Evolutionary conservation across 2,113 vertebrate genomes (phyloP).

Genomic region (Pygoscelis adeliae): DNA sequence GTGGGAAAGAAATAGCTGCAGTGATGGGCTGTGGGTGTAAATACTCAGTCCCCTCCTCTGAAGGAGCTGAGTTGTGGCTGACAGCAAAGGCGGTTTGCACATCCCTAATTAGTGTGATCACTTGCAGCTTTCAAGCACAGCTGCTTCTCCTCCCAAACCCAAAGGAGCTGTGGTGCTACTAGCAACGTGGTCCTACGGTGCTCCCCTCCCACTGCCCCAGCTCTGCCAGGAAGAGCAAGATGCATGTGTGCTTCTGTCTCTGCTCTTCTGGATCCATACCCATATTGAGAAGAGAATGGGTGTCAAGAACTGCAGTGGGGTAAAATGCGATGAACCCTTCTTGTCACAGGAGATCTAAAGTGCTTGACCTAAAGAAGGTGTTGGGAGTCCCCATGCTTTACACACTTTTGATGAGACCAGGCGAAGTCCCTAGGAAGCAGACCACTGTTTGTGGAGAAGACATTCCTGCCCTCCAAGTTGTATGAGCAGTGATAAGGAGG

Average conservation of each 20-base stretch:
- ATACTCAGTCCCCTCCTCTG: neutral
- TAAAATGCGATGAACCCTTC: neutral
- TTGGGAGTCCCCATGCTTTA: neutral
- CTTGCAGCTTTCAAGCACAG: neutral
- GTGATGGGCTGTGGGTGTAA: neutral
- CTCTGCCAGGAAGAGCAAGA: neutral
- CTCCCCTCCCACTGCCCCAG: neutral
- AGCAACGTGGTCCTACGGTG: neutral
- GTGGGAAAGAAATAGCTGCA: neutral
- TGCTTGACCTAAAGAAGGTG: neutral
- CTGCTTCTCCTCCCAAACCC: neutral
- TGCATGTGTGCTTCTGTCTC: neutral
- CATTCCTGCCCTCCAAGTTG: neutral
- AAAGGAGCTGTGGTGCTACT: neutral
- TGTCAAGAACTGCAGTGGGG: neutral
- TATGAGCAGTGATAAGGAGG: neutral
- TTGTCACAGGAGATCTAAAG: neutral
- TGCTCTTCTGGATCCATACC: neutral
- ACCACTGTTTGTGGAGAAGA: neutral
- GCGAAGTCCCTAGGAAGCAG: neutral
- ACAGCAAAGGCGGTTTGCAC: fast-evolving
- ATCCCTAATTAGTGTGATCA: neutral
- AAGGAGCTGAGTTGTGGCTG: neutral
- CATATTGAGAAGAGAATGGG: neutral
- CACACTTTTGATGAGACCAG: neutral